These are phyloP conservation scores for Hyaena hyaena DNA, from an alignment of 2,113 vertebrate species.

Conservation along the genomic window DNA sequence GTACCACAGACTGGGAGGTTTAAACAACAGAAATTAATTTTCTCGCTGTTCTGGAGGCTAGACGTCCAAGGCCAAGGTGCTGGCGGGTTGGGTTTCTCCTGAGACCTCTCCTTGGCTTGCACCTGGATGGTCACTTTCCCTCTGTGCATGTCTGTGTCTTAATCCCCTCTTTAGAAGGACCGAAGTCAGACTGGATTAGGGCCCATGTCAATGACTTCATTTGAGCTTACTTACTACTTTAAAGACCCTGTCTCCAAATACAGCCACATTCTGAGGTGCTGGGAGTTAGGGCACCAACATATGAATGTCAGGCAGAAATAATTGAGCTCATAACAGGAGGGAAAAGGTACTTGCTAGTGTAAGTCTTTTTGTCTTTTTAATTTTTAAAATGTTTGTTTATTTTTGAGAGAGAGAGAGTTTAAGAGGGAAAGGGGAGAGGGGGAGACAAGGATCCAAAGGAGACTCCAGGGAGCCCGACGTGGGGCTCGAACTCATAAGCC, in stretches of 20 bases:
- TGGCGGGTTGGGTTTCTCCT: background rate
- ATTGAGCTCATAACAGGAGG: background rate
- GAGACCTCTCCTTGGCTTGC: background rate
- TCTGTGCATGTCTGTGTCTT: background rate
- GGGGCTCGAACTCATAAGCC: no score
- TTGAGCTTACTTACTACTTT: background rate
- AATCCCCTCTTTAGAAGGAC: background rate
- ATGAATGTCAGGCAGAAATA: background rate
- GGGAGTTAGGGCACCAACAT: background rate
- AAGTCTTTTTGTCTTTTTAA: no score
- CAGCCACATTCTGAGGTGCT: background rate
- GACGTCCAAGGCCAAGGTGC: background rate
- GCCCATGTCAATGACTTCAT: background rate
- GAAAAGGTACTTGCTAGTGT: background rate
- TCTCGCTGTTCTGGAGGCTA: background rate
- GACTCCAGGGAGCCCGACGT: no score
- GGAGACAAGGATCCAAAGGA: no score
- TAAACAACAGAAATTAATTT: background rate
- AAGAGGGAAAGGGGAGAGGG: no score
- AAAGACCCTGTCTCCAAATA: background rate
- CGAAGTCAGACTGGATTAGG: background rate
- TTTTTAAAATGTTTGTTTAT: no score
- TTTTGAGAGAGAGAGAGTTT: no score
- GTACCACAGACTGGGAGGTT: background rate
- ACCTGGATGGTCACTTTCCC: rapidly evolving